Evolutionary conservation across 2,797 vertebrate genomes (phyloP).

Genomic region (Manis crassicaudata): DNA sequence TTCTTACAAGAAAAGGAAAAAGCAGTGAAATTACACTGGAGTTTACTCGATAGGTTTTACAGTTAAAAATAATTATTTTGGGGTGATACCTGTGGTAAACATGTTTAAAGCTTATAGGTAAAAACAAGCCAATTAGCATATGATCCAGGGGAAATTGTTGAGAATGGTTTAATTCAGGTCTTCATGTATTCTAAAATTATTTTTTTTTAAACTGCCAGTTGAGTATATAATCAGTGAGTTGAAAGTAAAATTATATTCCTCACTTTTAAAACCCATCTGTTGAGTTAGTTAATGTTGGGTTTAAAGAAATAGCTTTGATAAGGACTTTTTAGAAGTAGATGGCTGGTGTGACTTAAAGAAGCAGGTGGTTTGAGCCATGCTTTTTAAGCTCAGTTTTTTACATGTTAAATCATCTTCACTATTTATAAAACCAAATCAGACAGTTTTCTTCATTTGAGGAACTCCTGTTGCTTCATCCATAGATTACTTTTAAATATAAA

Average conservation of each 20-base stretch:
- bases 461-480: conserved; percentile 15
- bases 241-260: conserved; percentile 61
- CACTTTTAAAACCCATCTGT: conserved; percentile 62
- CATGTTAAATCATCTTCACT: conserved; percentile 43
- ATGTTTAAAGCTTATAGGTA: background rate
- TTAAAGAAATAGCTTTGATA: conserved; percentile 62
- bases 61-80: conserved; percentile 27
- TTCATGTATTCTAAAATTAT: conserved; percentile 47
- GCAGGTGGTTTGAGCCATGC: background rate
- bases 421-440: conserved; percentile 20
- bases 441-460: conserved; percentile 23
- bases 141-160: conserved; percentile 20
- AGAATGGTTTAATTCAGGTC: conserved; percentile 49
- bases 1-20: conserved; percentile 83
- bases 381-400: conserved; percentile 35
- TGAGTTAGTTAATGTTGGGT: conserved; percentile 62
- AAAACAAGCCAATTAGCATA: conserved; percentile 61
- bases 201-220: conserved; percentile 51
- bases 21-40: conserved; percentile 58
- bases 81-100: background rate
- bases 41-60: conserved; percentile 46
- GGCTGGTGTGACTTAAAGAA: conserved; percentile 20
- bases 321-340: conserved; percentile 33
- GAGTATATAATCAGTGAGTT: conserved; percentile 58
- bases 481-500: conserved; percentile 32